Conservation (phyloP, 2,888 invertebrate species). For the Diplolepis rosae region DNA sequence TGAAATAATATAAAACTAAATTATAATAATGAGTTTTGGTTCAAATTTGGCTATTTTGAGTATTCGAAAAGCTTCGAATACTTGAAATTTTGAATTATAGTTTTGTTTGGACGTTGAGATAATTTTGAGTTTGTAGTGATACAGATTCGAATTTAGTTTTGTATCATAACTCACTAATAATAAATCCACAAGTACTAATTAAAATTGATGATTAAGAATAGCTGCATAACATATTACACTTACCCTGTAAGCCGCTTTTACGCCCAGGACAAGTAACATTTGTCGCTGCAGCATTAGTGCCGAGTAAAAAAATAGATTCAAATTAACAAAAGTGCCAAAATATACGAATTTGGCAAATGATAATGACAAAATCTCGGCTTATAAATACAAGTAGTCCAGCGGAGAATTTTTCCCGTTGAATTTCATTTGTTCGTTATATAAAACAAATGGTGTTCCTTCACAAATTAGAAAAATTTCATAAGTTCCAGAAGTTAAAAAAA, state of each 20-base stretch:
- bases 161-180: slow-evolving; percentile 16
- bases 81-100: too few species aligned
- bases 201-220: slow-evolving; percentile 41
- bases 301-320: slow-evolving; percentile 13
- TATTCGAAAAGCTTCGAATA: too few species aligned
- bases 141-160: too few species aligned
- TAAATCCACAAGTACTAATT: slow-evolving; percentile 24
- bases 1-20: too few species aligned
- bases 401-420: slow-evolving; percentile 18
- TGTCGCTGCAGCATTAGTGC: slow-evolving; percentile 26
- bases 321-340: slow-evolving; percentile 28
- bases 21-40: too few species aligned
- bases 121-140: too few species aligned
- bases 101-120: too few species aligned
- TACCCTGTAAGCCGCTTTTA: slow-evolving; percentile 53
- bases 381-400: slow-evolving; percentile 16
- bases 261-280: slow-evolving; percentile 34
- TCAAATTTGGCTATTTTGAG: too few species aligned
- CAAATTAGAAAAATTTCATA: background rate
- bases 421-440: slow-evolving; percentile 9
- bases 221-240: slow-evolving; percentile 52
- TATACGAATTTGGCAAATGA: background rate
- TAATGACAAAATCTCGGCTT: slow-evolving; percentile 23
- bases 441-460: slow-evolving; percentile 15
- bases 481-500: background rate